Evolutionary conservation across 1,140 invertebrate genomes (phyloP).

Genomic region (Mya arenaria): DNA sequence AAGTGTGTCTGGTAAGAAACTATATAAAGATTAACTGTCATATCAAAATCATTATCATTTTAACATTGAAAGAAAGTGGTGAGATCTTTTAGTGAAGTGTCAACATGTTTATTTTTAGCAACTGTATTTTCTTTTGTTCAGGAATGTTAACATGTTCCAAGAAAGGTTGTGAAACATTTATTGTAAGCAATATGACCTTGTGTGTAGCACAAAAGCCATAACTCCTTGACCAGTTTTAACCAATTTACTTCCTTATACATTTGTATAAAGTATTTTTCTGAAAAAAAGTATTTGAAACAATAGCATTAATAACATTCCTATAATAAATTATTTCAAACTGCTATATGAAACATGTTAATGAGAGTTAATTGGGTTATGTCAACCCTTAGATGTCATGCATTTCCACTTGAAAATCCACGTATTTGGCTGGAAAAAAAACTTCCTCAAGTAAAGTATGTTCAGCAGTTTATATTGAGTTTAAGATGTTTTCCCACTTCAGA

Average conservation of each 20-base stretch:
- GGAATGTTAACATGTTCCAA: not conserved
- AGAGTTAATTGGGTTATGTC: not conserved
- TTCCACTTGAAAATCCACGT: not conserved
- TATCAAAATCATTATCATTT: not conserved
- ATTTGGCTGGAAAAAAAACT: too few species aligned
- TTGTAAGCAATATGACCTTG: not conserved
- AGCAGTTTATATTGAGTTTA: not conserved
- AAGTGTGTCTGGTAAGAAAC: slow-evolving; percentile 67
- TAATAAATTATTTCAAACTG: not conserved
- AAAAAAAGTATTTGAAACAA: too few species aligned
- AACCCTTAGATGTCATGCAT: not conserved
- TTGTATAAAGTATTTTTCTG: too few species aligned
- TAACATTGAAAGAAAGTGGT: not conserved
- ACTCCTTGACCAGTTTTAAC: too few species aligned
- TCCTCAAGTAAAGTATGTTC: too few species aligned
- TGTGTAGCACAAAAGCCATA: too few species aligned
- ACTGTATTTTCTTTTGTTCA: not conserved
- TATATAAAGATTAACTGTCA: not conserved
- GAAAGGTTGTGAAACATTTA: not conserved
- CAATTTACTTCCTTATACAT: too few species aligned
- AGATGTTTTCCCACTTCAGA: slow-evolving; percentile 26
- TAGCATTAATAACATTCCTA: not conserved
- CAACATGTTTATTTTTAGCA: too few species aligned
- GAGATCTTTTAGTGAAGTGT: not conserved
- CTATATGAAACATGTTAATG: not conserved